Evolutionary conservation across 2,797 vertebrate genomes (phyloP).

Genomic region (Danionella dracula): DNA sequence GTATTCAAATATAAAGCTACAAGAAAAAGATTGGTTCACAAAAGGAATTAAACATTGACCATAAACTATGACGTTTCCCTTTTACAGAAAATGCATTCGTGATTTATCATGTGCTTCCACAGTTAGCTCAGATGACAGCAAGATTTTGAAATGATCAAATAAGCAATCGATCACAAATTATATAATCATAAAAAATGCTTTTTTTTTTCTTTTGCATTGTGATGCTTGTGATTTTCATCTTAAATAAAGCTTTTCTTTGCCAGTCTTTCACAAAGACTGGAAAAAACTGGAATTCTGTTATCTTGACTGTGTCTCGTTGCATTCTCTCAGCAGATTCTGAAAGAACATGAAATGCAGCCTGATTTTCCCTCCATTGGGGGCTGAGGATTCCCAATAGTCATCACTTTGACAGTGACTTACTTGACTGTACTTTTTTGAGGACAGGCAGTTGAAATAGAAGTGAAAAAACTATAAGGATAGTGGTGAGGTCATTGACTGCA

Average conservation of each 20-base stretch:
- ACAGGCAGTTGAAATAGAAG: not conserved
- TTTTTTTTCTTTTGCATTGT: no score
- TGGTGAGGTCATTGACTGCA: not conserved
- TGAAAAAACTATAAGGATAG: not conserved
- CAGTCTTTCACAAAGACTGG: constrained; percentile 12
- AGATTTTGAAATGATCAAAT: no score
- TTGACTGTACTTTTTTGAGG: not conserved
- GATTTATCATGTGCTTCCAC: no score
- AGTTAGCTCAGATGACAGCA: no score
- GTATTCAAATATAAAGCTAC: no score
- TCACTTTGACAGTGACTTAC: not conserved
- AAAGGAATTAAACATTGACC: no score
- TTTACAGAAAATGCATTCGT: no score
- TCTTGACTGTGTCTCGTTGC: constrained; percentile 4
- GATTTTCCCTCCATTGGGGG: constrained; percentile 1
- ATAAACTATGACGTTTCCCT: no score
- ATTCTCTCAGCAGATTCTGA: constrained; percentile 1
- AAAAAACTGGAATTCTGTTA: not conserved
- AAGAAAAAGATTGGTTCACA: no score
- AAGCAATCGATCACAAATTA: no score
- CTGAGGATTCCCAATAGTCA: not conserved
- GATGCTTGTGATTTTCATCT: not conserved
- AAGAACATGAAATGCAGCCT: not conserved
- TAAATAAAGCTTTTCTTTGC: constrained; percentile 6
- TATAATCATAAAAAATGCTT: no score